Evolutionary conservation across 2,113 vertebrate genomes (phyloP), one percentile per base, ranked within the genome.

Genomic region (Platanista minor): DNA sequence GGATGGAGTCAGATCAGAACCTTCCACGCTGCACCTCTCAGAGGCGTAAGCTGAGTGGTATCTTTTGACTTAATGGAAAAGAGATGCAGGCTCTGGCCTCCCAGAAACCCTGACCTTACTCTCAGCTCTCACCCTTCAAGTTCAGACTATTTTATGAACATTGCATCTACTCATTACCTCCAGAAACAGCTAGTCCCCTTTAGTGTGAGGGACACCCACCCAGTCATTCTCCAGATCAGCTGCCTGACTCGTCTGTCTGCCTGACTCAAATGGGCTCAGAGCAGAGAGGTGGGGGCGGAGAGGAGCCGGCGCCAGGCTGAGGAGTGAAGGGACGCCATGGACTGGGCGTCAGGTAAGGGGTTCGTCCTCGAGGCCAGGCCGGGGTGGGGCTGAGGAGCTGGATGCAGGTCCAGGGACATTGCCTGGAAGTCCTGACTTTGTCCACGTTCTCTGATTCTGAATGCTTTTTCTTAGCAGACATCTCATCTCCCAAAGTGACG

Each of bases 401-500:
- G 43, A 52, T 33, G 15, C n/a, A 31, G 33, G 33, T 8, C 36
- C 29, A 54, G 74, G 18, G 52, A 64, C 20, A 33, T 97, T 97
- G 97, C 98, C 97, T 97, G 96, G 87, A 66, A 61, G 46, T 27
- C 15, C 43, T 64, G 43, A 67, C 6, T 97, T 88, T 96, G 41
- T 41, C 62, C 62, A 15, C 31, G 25, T 11, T 8, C 27, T 90
- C 66, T 18, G 66, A 46, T 20, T 96, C 78, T 27, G 31, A 6
- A 13, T 4, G 36, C n/a, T 88, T 95, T 89, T 87, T 94, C 83
- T 52, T 66, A 20, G 36, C 88, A 89, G 98, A 98, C 90, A 97
- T 95, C 59, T 98, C 95, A 12, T 98, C 98, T 29, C 97, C 98
- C 78, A 98, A 91, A 9, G 86, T 96, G 74, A 98, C 97, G 0